These are phyloP conservation scores for Margaritifera margaritifera DNA, from an alignment of 2,888 invertebrate genomes.

Conservation along the genomic window DNA sequence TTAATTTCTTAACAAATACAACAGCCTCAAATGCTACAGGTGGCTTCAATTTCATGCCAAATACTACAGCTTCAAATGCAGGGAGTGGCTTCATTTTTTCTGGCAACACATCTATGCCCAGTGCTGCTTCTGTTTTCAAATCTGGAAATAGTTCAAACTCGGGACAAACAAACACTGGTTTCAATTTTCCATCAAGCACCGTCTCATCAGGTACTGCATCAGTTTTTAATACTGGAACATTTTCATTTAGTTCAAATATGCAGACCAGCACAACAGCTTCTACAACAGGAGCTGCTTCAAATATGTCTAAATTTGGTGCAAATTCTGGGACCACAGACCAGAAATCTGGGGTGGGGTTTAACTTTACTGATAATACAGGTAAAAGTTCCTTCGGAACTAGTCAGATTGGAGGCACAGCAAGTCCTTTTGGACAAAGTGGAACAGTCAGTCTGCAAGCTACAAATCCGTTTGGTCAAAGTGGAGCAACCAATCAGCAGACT, in stretches of 20 bases:
- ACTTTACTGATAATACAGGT: no score
- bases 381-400: no score
- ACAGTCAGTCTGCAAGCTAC: background rate
- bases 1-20: constrained; percentile 8
- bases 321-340: background rate
- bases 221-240: no score
- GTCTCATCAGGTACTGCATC: background rate
- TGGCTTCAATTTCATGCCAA: no score
- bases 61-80: no score
- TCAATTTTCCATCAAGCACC: background rate
- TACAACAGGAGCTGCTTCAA: constrained; percentile 1
- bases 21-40: background rate
- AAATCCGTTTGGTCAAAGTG: constrained; percentile 25
- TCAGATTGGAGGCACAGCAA: no score
- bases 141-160: background rate
- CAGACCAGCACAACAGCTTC: background rate
- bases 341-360: no score
- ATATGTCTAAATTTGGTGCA: constrained; percentile 14
- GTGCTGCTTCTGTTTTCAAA: background rate
- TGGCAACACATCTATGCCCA: no score
- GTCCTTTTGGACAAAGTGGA: background rate
- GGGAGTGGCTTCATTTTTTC: no score
- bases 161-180: background rate
- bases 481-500: constrained; percentile 30
- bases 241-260: background rate